Evolutionary conservation across 2,888 invertebrate genomes (phyloP), one percentile per base, ranked within the genome.

Genomic region (Drosophila longiperda): DNA sequence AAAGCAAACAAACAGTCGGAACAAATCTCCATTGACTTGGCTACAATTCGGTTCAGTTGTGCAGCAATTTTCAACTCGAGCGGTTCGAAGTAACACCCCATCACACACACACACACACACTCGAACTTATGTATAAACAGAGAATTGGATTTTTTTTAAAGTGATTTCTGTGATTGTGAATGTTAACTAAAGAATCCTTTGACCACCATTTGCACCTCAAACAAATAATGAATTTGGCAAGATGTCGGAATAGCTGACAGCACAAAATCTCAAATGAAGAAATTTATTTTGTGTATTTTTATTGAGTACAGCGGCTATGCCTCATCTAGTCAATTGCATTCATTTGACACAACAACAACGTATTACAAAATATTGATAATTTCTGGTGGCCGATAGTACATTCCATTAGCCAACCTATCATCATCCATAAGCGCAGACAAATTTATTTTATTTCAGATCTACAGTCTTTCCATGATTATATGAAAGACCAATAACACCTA

Each of bases 181-280:
- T 23, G 42, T 50, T 29, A 12, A 54, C 4, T 8, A 7, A 11
- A 52, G 45, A 45, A 17, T 66, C 61, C 65, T 64, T 40, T 8
- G 11, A 12, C 15, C 26, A 40, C 17, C 63, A 55, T 48, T 52
- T 36, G 59, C 52, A 54, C 7, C 52, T 20, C 38, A 54, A 11
- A 76, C 90, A 91, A 87, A 87, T 91, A 89, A 85, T 82, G 90
- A 82, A 92, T 83, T 91, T 92, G 92, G 92, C 92, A 92, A 92
- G 92, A 92, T 92, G 92, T 92, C 92, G 92, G 92, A 92, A 92
- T 92, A 92, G 92, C 92, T 92, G 92, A 92, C 63, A 82, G 86
- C 86, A 69, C 68, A 75, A 73, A 66, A 57, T 75, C 82, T 69
- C 73, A 71, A 80, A 71, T 75, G 60, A 17, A 62, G n/a, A 76